Evolutionary conservation across 1,140 invertebrate species (phyloP), one percentile per base, ranked within the genome.

Genomic region (Ericerus pela): DNA sequence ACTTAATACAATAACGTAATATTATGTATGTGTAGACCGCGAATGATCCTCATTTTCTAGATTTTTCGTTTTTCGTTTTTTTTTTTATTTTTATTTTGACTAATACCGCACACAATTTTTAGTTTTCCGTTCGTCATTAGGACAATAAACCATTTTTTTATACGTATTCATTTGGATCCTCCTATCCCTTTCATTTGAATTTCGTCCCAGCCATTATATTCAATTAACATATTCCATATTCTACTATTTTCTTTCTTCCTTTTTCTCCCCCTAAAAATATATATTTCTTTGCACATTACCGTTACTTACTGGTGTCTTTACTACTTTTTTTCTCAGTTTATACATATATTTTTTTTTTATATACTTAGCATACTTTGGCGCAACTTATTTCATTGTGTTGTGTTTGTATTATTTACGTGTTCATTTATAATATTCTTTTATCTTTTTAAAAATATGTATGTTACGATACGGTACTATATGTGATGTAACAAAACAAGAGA

Each of bases 341-440:
- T 22, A 24, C 26, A 16, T 38, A n/a, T 38, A 16, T 47, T 24
- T 47, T 47, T 24, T 2, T 24, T 47, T 47, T 47, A 47, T 47
- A 38, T 16, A 14, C 20, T 47, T 47, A 47, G 41, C 36, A 38
- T 38, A 38, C 20, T 38, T 22, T 47, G 26, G 41, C 41, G 41
- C 41, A 47, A 47, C 41, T 47, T 47, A 47, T 47, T 8, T 47
- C 41, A 47, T n/a, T 47, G 41, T 47, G 41, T 47, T 47, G 41
- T 47, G 41, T 47, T 47, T 47, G 41, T 47, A 47, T 47, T 47
- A 47, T 47, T 47, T 47, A 47, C 41, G 41, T 47, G 41, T 47
- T 47, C 41, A 47, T 47, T 47, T 47, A 47, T 24, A 47, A 47
- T 47, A 47, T 47, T 47, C 41, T 47, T 18, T 47, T 24, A 47